Evolutionary conservation across 1,140 invertebrate species (phyloP).

Genomic region (Zaprionus africanus): DNA sequence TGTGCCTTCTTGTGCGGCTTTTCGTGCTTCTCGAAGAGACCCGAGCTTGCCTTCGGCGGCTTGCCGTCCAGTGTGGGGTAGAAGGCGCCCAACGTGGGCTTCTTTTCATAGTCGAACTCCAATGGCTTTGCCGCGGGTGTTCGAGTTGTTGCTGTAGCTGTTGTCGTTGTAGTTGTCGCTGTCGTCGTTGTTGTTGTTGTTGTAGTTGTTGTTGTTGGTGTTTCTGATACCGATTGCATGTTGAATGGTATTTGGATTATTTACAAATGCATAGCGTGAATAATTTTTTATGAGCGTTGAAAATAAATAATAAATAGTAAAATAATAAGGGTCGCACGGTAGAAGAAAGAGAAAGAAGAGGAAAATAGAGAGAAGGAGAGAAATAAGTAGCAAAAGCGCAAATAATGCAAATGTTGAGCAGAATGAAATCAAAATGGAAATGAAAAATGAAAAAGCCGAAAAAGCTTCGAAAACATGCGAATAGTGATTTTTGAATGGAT

Average conservation of each 20-base stretch:
- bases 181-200: conserved; percentile 55
- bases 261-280: conserved; percentile 80
- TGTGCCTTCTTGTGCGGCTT: conserved; percentile 69
- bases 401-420: conserved; percentile 21
- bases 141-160: conserved; percentile 45
- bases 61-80: conserved; percentile 83
- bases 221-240: conserved; percentile 76
- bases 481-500: conserved; percentile 20
- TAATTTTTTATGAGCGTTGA: conserved; percentile 63
- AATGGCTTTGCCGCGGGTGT: conserved; percentile 28
- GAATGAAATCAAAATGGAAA: conserved; percentile 31
- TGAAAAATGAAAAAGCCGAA: conserved; percentile 30
- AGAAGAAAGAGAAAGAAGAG: conserved; percentile 35
- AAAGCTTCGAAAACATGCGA: conserved; percentile 35
- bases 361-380: conserved; percentile 35
- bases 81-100: conserved; percentile 64
- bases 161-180: conserved; percentile 46
- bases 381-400: conserved; percentile 46
- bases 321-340: conserved; percentile 48
- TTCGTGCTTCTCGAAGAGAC: conserved; percentile 72
- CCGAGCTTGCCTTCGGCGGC: conserved; percentile 63
- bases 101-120: conserved; percentile 66
- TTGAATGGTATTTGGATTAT: conserved; percentile 75
- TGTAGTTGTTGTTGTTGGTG: conserved; percentile 67
- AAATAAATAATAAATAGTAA: conserved; percentile 60